Evolutionary conservation across 2,888 invertebrate species (phyloP).

Genomic region (Leucania comma): DNA sequence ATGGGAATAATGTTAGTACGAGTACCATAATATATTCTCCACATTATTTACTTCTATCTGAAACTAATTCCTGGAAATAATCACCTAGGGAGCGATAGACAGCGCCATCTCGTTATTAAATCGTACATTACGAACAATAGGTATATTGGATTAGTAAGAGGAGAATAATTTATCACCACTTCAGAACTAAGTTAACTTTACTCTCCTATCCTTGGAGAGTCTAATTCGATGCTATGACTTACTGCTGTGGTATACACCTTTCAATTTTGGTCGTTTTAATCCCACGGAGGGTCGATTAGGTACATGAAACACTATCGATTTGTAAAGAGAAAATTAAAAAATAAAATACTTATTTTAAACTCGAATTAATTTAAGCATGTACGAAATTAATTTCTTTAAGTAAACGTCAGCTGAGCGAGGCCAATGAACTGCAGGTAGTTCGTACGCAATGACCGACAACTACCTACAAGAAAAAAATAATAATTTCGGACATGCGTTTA

Average conservation of each 20-base stretch:
- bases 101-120: conserved; percentile 26
- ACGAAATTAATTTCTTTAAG: too few relatives aligned
- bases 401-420: too few relatives aligned
- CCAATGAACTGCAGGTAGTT: too few relatives aligned
- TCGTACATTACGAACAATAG: conserved; percentile 37
- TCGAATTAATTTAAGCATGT: too few relatives aligned
- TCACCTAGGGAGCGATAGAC: conserved; percentile 41
- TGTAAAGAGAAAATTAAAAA: too few relatives aligned
- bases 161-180: conserved; percentile 46
- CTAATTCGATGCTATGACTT: not conserved
- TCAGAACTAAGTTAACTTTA: conserved; percentile 15
- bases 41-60: conserved; percentile 1
- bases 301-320: too few relatives aligned
- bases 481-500: too few relatives aligned
- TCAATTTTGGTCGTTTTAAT: too few relatives aligned
- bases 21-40: not conserved
- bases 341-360: too few relatives aligned
- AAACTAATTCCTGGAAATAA: conserved; percentile 37
- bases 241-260: not conserved
- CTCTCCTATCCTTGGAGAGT: conserved; percentile 14
- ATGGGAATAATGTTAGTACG: not conserved
- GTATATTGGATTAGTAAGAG: conserved; percentile 35
- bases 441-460: too few relatives aligned
- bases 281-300: too few relatives aligned
- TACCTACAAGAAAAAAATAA: too few relatives aligned